Evolutionary conservation across 2,113 vertebrate species (phyloP).

Genomic region (Chitala chitala): DNA sequence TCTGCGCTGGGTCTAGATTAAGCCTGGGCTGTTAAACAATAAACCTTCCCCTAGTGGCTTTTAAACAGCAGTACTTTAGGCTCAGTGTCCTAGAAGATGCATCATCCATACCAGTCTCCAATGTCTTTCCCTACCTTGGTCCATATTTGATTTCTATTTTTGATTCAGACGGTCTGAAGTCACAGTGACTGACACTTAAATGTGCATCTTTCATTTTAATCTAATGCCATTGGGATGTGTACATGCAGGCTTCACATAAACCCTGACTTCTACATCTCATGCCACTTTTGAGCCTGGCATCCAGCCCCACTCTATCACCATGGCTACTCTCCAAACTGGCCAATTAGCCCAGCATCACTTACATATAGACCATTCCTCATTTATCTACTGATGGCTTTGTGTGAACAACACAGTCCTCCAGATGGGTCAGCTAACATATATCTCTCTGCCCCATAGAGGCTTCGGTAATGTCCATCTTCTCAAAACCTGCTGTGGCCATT

Average conservation of each 20-base stretch:
- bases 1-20: not conserved
- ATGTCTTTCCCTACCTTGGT: not conserved
- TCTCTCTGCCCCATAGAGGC: not conserved
- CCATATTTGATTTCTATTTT: not conserved
- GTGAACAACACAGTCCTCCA: no score
- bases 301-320: not conserved
- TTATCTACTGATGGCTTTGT: no score
- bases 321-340: no score
- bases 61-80: not conserved
- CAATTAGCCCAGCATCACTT: no score
- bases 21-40: not conserved
- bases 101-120: no score
- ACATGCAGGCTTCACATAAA: not conserved
- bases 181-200: not conserved
- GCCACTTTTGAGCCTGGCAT: not conserved
- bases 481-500: no score
- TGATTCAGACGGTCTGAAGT: not conserved
- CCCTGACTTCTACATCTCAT: not conserved
- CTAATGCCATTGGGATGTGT: not conserved
- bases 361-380: no score
- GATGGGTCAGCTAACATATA: no score
- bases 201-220: not conserved
- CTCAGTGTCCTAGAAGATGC: no score
- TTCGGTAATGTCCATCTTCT: not conserved
- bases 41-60: not conserved